Evolutionary conservation across 2,797 vertebrate genomes (phyloP).

Genomic region (Neosilurus hyrtlii): DNA sequence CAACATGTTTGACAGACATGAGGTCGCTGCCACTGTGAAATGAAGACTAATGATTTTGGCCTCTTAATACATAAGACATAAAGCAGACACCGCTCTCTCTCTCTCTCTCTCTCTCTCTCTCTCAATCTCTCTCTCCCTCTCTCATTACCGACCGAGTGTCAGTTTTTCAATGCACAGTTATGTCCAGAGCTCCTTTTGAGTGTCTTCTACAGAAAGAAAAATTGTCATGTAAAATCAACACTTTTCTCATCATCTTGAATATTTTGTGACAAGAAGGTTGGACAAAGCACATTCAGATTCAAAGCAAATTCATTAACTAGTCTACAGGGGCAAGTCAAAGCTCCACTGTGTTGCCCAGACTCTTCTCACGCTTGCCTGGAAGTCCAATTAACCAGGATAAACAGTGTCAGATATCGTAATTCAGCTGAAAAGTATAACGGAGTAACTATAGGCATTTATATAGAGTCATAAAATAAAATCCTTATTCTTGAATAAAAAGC

Average conservation of each 20-base stretch:
- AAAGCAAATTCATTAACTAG: not conserved
- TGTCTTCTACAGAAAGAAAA: not conserved
- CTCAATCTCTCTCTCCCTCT: not conserved
- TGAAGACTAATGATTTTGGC: constrained; percentile 30
- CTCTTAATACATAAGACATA: constrained; percentile 9
- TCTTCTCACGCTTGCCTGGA: not conserved
- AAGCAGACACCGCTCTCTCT: not conserved
- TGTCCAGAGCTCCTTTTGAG: not conserved
- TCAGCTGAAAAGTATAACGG: not conserved
- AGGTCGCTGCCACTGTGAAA: constrained; percentile 12
- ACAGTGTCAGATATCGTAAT: not conserved
- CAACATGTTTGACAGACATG: constrained; percentile 26
- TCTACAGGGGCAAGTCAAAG: not conserved
- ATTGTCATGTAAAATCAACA: not conserved
- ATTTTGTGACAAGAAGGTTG: not conserved
- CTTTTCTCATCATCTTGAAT: not conserved
- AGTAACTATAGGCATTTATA: not conserved
- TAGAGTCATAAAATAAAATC: not conserved
- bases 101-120: not conserved
- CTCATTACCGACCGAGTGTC: constrained; percentile 20
- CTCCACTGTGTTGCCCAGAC: not conserved
- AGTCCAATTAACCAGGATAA: not conserved
- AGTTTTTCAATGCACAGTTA: constrained; percentile 8
- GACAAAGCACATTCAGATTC: not conserved
- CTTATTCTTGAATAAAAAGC: not conserved